Evolutionary conservation across 2,888 invertebrate species (phyloP).

Genomic region (Glyphotaelius pellucidus): DNA sequence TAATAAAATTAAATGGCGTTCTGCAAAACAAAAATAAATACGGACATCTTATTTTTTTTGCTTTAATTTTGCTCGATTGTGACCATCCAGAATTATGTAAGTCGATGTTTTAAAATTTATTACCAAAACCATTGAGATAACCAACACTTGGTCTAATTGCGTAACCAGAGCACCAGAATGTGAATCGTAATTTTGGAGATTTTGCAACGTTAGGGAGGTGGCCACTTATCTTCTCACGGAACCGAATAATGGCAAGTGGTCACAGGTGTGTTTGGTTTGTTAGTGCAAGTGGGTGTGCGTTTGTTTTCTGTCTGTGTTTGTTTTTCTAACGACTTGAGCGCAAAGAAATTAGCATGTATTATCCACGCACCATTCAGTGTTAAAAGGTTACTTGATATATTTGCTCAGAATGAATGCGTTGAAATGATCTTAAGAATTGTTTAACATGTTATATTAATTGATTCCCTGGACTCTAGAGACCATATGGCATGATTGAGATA

Average conservation of each 20-base stretch:
- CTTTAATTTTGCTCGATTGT: not conserved
- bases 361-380: not conserved
- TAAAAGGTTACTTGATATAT: not conserved
- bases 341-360: not conserved
- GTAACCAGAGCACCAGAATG: not conserved
- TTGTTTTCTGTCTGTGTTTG: not conserved
- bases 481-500: not conserved
- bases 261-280: not conserved
- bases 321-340: not conserved
- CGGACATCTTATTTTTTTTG: no score
- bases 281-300: not conserved
- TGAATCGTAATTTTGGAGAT: not conserved
- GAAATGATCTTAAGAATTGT: no score
- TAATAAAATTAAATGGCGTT: no score
- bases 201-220: not conserved
- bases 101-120: not conserved
- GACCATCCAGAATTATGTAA: not conserved
- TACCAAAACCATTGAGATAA: not conserved
- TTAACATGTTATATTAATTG: not conserved
- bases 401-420: not conserved
- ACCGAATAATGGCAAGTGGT: not conserved
- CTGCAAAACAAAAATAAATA: no score
- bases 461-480: not conserved
- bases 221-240: conserved; percentile 2
- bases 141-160: not conserved